Percentiles rank a stretch among this genome's conserved stretches.
Evolutionary conservation across 2,113 vertebrate genomes (phyloP).

Genomic region (Symphodus melops): DNA sequence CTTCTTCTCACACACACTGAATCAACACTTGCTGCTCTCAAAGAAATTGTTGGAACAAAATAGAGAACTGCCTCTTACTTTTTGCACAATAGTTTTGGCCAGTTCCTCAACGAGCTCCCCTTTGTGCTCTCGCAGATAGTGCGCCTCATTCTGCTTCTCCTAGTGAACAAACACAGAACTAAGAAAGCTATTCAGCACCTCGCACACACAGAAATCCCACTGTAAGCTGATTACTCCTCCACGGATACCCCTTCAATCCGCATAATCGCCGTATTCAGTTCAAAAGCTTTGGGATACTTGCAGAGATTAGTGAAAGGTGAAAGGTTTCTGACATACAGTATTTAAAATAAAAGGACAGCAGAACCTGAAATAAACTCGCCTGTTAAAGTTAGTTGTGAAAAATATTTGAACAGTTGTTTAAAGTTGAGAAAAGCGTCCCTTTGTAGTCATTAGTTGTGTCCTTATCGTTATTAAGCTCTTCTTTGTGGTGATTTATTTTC

Average conservation of each 20-base stretch:
- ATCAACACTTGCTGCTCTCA: not conserved
- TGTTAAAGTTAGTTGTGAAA: not conserved
- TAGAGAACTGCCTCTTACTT: constrained; percentile 79
- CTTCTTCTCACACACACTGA: not conserved
- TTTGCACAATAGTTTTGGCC: constrained; percentile 92
- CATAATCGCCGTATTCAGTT: constrained; percentile 18
- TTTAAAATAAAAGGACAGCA: not conserved
- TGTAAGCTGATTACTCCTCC: constrained; percentile 37
- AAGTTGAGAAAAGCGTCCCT: too few relatives aligned
- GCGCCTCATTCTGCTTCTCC: constrained; percentile 93
- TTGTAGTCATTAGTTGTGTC: not conserved
- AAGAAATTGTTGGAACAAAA: not conserved
- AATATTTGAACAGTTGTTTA: too few relatives aligned
- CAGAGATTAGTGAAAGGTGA: constrained; percentile 23
- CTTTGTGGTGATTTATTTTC: not conserved
- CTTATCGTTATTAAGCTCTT: not conserved
- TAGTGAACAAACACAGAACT: constrained; percentile 58
- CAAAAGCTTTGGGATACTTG: constrained; percentile 28
- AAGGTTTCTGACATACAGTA: constrained; percentile 1
- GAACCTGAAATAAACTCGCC: not conserved
- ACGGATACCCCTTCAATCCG: constrained; percentile 24
- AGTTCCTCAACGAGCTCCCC: constrained; percentile 93
- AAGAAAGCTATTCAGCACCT: constrained; percentile 3
- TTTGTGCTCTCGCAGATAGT: constrained; percentile 91
- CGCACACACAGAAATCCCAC: not conserved